Evolutionary conservation across 2,113 vertebrate species (phyloP).

Genomic region (Stigmatopora nigra): DNA sequence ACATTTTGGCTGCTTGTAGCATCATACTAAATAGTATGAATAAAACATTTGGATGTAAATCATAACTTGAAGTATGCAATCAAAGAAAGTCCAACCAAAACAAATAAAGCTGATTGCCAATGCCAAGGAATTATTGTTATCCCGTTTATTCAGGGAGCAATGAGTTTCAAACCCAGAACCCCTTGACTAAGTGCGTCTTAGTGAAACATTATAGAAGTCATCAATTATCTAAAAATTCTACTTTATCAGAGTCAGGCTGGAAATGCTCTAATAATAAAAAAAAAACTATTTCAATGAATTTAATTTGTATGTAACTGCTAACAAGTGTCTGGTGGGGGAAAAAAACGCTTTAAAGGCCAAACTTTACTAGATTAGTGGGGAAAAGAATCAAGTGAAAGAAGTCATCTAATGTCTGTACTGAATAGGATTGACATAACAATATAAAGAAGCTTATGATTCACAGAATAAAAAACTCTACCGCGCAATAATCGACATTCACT

Average conservation of each 20-base stretch:
- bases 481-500: slow-evolving; percentile 19
- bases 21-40: too few species aligned
- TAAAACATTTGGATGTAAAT: too few species aligned
- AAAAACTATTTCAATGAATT: not conserved
- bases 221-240: not conserved
- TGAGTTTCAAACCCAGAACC: not conserved
- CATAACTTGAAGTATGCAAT: too few species aligned
- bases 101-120: too few species aligned
- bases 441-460: slow-evolving; percentile 26
- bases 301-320: not conserved
- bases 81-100: too few species aligned
- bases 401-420: slow-evolving; percentile 14
- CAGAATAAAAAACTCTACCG: slow-evolving; percentile 40
- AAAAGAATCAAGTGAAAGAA: not conserved
- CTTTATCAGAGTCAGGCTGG: not conserved
- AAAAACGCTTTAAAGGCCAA: slow-evolving; percentile 8
- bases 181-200: not conserved
- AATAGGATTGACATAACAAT: slow-evolving; percentile 12
- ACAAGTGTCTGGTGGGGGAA: not conserved
- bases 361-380: not conserved
- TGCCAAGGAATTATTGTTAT: too few species aligned
- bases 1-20: too few species aligned
- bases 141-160: too few species aligned
- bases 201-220: not conserved
- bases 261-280: not conserved